phyloP scores from a whole-genome alignment of 2,888 invertebrate species.

The Deilephila elpenor region DNA sequence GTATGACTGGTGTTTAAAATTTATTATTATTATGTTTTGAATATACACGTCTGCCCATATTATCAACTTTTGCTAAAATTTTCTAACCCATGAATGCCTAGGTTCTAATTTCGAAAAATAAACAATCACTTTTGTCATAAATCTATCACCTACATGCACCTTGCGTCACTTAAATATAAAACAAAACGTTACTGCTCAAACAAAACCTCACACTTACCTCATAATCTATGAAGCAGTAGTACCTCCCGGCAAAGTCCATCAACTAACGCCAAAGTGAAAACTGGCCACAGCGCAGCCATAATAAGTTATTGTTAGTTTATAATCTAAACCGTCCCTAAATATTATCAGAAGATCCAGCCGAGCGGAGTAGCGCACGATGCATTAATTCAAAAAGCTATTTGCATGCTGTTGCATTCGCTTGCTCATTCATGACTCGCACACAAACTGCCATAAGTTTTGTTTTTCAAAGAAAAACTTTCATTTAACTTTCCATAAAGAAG shows the following conservation, averaged over 20 bases:
- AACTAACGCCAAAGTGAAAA: not conserved
- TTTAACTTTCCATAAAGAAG: slow-evolving; percentile 68
- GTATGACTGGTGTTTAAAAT: not conserved
- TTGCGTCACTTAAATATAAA: too few relatives aligned
- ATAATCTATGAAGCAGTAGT: not conserved
- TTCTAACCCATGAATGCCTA: too few relatives aligned
- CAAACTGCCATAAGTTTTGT: slow-evolving; percentile 42
- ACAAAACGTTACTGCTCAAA: too few relatives aligned
- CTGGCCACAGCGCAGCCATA: not conserved
- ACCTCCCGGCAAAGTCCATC: not conserved
- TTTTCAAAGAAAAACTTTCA: slow-evolving; percentile 63
- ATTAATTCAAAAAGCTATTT: slow-evolving; percentile 26
- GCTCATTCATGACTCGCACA: slow-evolving; percentile 35
- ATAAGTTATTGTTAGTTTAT: not conserved
- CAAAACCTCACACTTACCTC: too few relatives aligned
- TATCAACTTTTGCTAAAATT: not conserved
- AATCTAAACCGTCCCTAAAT: not conserved
- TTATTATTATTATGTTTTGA: not conserved
- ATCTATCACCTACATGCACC: too few relatives aligned
- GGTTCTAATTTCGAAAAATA: too few relatives aligned
- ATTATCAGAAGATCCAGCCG: not conserved
- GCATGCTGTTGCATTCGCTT: slow-evolving; percentile 28
- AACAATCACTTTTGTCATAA: too few relatives aligned
- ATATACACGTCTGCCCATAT: not conserved
- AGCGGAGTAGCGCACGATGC: not conserved